A percentile compares a stretch with the other conserved stretches of the same genome.
Evolutionary conservation across 2,888 invertebrate species (phyloP).

Genomic region (Hemicrepidius hirtus): DNA sequence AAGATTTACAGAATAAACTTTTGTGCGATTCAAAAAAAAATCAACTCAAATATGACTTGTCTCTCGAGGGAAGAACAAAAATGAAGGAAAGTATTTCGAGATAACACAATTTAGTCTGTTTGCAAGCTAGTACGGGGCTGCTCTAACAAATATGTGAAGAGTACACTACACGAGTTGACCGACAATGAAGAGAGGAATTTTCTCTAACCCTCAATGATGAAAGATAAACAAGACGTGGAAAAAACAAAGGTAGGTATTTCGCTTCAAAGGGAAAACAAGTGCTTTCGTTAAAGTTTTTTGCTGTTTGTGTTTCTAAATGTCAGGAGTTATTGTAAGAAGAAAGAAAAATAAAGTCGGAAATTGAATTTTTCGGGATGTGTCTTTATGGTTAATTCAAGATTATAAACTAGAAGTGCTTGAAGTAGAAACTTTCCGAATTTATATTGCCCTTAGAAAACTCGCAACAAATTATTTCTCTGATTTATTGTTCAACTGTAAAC

Average conservation of each 20-base stretch:
- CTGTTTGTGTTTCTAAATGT: conserved; percentile 43
- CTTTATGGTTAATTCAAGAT: neutral
- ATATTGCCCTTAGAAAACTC: neutral
- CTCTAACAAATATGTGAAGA: conserved; percentile 44
- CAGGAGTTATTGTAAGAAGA: conserved; percentile 28
- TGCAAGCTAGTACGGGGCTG: too few relatives aligned
- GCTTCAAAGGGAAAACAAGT: conserved; percentile 31
- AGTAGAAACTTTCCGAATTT: neutral
- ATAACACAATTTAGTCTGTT: conserved; percentile 49
- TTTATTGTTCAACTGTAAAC: too few relatives aligned
- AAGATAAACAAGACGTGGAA: conserved; percentile 49
- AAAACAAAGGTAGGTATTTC: conserved; percentile 47
- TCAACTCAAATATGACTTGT: conserved; percentile 46
- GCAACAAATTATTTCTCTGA: neutral
- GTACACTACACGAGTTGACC: conserved; percentile 43
- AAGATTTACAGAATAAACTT: conserved; percentile 39
- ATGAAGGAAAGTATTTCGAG: conserved; percentile 43
- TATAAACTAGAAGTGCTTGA: neutral
- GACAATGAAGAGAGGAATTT: conserved; percentile 29
- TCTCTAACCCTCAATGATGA: conserved; percentile 40
- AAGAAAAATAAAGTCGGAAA: conserved; percentile 38
- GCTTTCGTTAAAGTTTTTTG: conserved; percentile 36
- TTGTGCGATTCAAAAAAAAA: conserved; percentile 44
- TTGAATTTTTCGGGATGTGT: conserved; percentile 28
- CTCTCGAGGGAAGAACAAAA: conserved; percentile 42